Base-by-base conservation (phyloP, 2,113 vertebrate species). In the Leucoraja erinaceus region DNA sequence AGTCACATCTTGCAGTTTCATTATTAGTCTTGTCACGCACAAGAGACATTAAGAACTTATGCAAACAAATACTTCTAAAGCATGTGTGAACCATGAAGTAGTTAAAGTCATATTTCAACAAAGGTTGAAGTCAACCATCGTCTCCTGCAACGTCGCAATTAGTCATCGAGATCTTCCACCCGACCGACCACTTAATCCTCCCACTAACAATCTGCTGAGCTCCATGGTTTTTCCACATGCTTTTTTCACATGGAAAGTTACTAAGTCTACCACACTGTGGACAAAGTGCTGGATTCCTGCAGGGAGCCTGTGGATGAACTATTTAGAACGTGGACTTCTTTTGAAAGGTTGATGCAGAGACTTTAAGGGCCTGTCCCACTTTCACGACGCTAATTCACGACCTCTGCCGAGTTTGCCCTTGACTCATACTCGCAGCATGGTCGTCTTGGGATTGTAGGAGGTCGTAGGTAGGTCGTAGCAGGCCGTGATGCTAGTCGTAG, bases 1-100 rank as follows among this genome's bases (percentile, higher is more conserved):
- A n/a, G 63, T 91, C 31, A 74, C 88, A 90, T 70, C 88, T 70
- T 70, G 20, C 11, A 72, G 90, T 91, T 72, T 91, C 68, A 54
- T 91, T 91, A 74, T 72, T 47, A 91, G 66, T 91, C 28, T 20
- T 91, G 38, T 91, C 90, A 91, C 90, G 63, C 90, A 91, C 54
- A 72, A 54, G 16, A 70, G 68, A 22, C 20, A 91, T 91, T 91
- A 54, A 72, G 90, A 91, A 91, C 47, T 91, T 54, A 91, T 91
- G 66, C 38, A 72, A 90, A 90, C 66, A 90, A 91, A 54, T 91
- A 72, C 90, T 91, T 47, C 90, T 72, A 38, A 54, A 91, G 66
- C 66, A 54, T 72, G 66, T 72, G 66, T 72, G 38, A 68, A 54
- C 20, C 59, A 68, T 70, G 20, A 91, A 47, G 66, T 72, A 70